Base-by-base conservation (phyloP, 2,113 vertebrate species). In the Gadus chalcogrammus region DNA sequence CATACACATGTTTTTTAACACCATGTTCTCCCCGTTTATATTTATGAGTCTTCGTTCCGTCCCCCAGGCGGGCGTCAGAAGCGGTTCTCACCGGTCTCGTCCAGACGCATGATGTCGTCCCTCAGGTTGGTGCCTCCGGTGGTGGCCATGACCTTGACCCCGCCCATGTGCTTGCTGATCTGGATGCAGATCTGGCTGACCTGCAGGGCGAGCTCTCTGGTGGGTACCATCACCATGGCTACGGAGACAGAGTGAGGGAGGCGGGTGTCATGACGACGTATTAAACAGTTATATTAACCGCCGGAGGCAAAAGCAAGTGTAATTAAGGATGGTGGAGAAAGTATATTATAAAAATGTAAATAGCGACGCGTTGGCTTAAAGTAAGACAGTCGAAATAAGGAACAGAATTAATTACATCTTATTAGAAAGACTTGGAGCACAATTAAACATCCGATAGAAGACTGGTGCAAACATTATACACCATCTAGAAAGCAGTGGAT, bases 81-180 rank as follows among this genome's bases (percentile, higher is more conserved):
- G 38, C 31, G 5, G 31, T 27, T 20, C 61, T 87, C 73, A 93
- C 92, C 92, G 0, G 84, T 93, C 65, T 93, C 91, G 64, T 93
- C 92, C 79, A 93, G 84, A 11, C 92, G 90, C 92, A 93, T 91
- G 81, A 93, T 93, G 82, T 93, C 92, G 74, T 93, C 92, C 65
- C 89, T 79, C 67, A 93, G 88, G 24, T 90, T 93, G 73, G 92
- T 93, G 64, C 92, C 92, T n/a, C 92, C 92, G 0, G 92, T 93
- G 20, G 92, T 93, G 42, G 92, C 92, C 92, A 93, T 93, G 67
- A 93, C 82, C 79, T 92, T 93, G 56, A 93, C 90, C 27, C 91
- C 92, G 24, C 92, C 92, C 62, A 93, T 79, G 82, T 93, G 92
- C 75, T 91, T 93, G 79, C 91, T 92, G 84, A 93, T 83, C 83